Evolutionary conservation across 2,797 vertebrate species (phyloP), one percentile per base, ranked within the genome.

Genomic region (Sebastiscus albofasciatus): DNA sequence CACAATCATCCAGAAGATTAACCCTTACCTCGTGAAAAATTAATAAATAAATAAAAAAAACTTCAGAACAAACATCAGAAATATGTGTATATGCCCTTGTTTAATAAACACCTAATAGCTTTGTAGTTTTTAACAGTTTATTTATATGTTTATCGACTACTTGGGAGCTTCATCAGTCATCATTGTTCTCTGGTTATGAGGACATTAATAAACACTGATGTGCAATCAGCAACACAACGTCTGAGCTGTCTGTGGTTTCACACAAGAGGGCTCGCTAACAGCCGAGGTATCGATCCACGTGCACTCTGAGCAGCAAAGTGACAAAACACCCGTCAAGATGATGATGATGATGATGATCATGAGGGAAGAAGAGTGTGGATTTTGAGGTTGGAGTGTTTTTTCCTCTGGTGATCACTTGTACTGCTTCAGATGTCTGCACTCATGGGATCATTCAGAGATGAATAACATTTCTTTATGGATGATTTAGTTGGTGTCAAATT

Each of bases 191-290:
- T 27, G 64, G 67, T 60, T 70, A 69, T 31, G 59, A 76, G 78
- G 79, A 88, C 69, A 77, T 64, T 83, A 79, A 90, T 82, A 83
- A 88, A 81, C 72, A 55, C 27, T 82, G 91, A 90, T 73, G 36
- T 79, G 75, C 82, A 75, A 80, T 86, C 80, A 75, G 80, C 72
- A 65, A 67, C 65, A 59, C 75, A 84, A 67, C 29, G 77, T 79
- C 72, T 68, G 85, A 85, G 80, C 83, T 79, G 89, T 92, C 87
- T 92, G 93, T 12, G 84, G 92, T 92, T 93, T 90, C 89, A 92
- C 90, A 84, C 79, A 61, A 36, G 76, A 83, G 69, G 68, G 29
- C 79, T 86, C 42, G n/a, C 83, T 84, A 82, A 80, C 87, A 77
- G 80, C 18, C 1, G 46, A 33, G 22, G 22, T 77, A 94, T 90